Percentiles rank a stretch among this genome's conserved stretches.
Conservation (phyloP, 2,113 vertebrate species). For the Panthera uncia region DNA sequence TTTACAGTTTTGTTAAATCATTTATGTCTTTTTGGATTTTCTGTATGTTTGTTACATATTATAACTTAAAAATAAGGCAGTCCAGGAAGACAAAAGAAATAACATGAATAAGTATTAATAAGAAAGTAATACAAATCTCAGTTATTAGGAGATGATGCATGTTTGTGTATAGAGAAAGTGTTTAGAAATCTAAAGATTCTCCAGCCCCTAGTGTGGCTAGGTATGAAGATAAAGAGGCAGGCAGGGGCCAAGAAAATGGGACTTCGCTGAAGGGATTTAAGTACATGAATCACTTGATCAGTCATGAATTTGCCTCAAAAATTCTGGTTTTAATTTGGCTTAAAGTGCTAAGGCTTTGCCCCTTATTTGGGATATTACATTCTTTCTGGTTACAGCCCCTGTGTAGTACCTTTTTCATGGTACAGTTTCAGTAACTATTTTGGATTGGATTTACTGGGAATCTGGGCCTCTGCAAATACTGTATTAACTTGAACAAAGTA, state of each 20-base stretch:
- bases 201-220: background rate
- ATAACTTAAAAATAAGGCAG: background rate
- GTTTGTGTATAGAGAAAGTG: background rate
- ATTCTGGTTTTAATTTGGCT: background rate
- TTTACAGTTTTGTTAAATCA: background rate
- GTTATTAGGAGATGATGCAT: background rate
- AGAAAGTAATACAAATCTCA: background rate
- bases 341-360: background rate
- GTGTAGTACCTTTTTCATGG: background rate
- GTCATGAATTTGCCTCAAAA: background rate
- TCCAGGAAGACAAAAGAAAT: background rate
- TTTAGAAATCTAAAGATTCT: background rate
- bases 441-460: conserved; percentile 31
- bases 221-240: background rate
- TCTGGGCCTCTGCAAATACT: background rate
- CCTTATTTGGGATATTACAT: background rate
- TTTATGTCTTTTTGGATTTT: background rate
- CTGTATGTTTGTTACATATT: background rate
- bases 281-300: background rate
- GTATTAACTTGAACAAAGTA: background rate
- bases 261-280: background rate
- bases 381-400: background rate
- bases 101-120: background rate
- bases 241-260: background rate
- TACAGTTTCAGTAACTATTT: background rate